Evolutionary conservation across 2,888 invertebrate genomes (phyloP), one percentile per base, ranked within the genome.

Genomic region (Malthinus flaveolus): DNA sequence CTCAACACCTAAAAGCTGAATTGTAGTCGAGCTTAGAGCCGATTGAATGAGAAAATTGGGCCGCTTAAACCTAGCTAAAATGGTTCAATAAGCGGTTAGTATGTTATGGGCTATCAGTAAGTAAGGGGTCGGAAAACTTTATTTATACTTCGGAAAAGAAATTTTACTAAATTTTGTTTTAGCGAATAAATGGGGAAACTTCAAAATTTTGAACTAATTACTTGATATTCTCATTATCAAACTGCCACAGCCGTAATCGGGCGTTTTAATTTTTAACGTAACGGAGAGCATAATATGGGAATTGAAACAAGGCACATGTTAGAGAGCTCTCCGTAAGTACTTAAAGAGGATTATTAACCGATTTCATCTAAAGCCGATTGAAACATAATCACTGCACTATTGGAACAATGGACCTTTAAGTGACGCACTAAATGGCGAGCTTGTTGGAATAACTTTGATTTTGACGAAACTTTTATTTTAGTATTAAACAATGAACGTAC

Each of bases 11-110:
- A 70, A 71, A 23, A 71, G 71, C 68, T 66, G 68, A 73, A 72
- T 70, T 71, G 72, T 71, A 66, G 68, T 60, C 64, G 63, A 64
- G 70, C 70, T 74, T 71, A 69, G 62, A 68, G 69, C 66, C 73
- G 73, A 75, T 75, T 73, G 74, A 75, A 74, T 73, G 74, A 67
- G 74, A 75, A 74, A 75, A 75, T 75, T 74, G 74, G 71, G 64
- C 67, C 71, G 69, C 68, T 73, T 70, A 68, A 67, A 64, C 61
- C 63, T 63, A 66, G 63, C 67, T 66, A 62, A 68, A 73, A 74
- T 71, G 70, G 71, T 67, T 71, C 71, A 70, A 73, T 74, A 75
- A 74, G 72, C 71, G 69, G 68, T 71, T 72, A 73, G 61, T 63
- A 67, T 67, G 66, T 71, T 68, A 69, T 68, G 66, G 67, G 68